Base-by-base conservation (phyloP, 2,113 vertebrate species). In the Istiophorus platypterus region DNA sequence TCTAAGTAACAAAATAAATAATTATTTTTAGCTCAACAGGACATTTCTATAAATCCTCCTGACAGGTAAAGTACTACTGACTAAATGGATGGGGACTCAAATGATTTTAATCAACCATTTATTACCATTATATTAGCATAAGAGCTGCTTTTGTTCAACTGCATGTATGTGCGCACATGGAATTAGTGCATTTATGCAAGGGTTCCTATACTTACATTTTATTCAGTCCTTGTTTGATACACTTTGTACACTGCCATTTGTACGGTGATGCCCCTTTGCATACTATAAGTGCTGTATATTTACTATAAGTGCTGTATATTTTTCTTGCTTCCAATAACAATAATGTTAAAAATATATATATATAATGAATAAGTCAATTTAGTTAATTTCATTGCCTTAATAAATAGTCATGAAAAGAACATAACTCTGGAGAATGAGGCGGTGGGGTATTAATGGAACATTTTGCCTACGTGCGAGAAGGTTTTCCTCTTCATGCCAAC, bases 41-140 rank as follows among this genome's bases (percentile, higher is more conserved):
- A 37, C 15, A 47, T 37, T 5, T 15, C 7, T 45, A 0, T 27
- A 31, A 49, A 20, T 29, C 5, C 45, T 27, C 24, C 15, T 18
- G n/a, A 26, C n/a, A 27, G 63, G 24, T 26, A 66, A 74, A 49
- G 12, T 4, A 27, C 31, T 62, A 37, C 22, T 56, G 47, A 73
- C 42, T 26, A 67, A 62, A 22, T 56, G 27, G 8, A 20, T n/a
- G 22, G 45, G 29, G 34, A 62, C 26, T 63, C 54, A 64, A 77
- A 54, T 78, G 66, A 63, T 70, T 69, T 52, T 27, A 85, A 74
- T 86, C 81, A 82, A 45, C 49, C 22, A 17, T 51, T 80, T 47
- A 72, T 72, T 83, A 75, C 75, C 76, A 56, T 49, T 20, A 22
- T 49, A 77, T 88, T 72, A 65, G 58, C 81, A 83, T 85, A 64